Evolutionary conservation across 2,797 vertebrate species (phyloP).

Genomic region (Gephyroberyx darwinii): DNA sequence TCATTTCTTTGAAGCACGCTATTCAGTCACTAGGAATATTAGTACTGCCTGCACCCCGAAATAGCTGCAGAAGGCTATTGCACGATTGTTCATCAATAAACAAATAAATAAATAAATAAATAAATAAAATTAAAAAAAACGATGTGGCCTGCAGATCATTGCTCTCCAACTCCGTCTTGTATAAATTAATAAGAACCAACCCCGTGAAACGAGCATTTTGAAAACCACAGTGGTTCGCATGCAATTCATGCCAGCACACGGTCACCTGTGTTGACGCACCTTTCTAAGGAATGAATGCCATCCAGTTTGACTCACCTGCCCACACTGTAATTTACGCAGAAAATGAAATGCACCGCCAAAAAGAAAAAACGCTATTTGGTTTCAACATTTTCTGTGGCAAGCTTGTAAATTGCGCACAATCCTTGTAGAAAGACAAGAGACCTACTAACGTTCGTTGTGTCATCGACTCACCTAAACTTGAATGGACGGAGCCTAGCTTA

Average conservation of each 20-base stretch:
- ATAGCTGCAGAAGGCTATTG: neutral
- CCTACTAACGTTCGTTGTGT: neutral
- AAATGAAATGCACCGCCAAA: neutral
- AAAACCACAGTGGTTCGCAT: too few relatives aligned
- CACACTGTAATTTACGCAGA: neutral
- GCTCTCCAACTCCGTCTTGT: slow-evolving; percentile 3
- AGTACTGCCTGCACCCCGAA: neutral
- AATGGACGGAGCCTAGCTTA: slow-evolving; percentile 43
- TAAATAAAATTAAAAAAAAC: too few relatives aligned
- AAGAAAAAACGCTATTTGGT: neutral
- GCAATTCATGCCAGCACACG: too few relatives aligned
- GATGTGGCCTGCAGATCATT: neutral
- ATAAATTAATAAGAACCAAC: neutral
- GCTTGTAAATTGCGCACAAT: neutral
- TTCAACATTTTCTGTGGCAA: neutral
- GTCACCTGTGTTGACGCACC: slow-evolving; percentile 68
- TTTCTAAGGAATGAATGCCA: slow-evolving; percentile 75
- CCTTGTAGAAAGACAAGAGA: neutral
- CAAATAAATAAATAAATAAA: too few relatives aligned
- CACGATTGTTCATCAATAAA: neutral
- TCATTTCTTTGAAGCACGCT: too few relatives aligned
- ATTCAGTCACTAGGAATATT: neutral
- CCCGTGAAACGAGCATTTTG: neutral
- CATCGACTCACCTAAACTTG: neutral
- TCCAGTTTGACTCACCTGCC: slow-evolving; percentile 75